Conservation (phyloP, 2,888 invertebrate species). For the Lampropteryx suffumata region DNA sequence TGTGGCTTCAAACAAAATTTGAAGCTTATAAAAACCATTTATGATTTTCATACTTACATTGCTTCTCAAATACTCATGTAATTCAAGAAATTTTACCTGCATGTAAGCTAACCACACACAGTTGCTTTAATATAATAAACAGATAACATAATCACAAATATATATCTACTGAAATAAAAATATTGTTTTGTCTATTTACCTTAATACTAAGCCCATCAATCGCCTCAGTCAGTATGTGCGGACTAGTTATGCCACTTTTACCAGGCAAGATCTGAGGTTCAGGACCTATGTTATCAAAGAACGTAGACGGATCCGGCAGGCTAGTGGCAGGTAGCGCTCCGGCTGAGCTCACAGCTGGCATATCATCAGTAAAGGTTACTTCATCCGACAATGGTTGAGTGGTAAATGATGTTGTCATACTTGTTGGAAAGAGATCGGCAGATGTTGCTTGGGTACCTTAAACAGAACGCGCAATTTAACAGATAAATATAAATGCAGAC, state of each 20-base stretch:
- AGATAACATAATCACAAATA: too few species aligned
- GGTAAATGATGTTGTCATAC: slow-evolving; percentile 58
- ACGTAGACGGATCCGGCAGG: slow-evolving; percentile 76
- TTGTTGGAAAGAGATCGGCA: slow-evolving; percentile 52
- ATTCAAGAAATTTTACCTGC: too few species aligned
- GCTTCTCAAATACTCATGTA: too few species aligned
- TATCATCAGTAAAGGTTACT: slow-evolving; percentile 56
- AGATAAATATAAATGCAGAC: not conserved
- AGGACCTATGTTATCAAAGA: slow-evolving; percentile 76
- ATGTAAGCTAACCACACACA: too few species aligned
- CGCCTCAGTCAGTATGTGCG: slow-evolving; percentile 58
- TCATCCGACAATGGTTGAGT: slow-evolving; percentile 57
- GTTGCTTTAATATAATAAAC: too few species aligned
- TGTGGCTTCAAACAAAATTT: too few species aligned
- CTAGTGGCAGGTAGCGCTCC: slow-evolving; percentile 64
- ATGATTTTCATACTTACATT: too few species aligned
- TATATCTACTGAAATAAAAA: too few species aligned
- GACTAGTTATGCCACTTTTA: slow-evolving; percentile 53
- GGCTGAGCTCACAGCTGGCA: slow-evolving; percentile 65
- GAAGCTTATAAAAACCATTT: too few species aligned
- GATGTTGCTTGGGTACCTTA: slow-evolving; percentile 47
- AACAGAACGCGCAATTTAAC: slow-evolving; percentile 10
- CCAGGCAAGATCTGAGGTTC: slow-evolving; percentile 57
- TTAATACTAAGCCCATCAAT: slow-evolving; percentile 68
- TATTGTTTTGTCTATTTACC: too few species aligned